Conservation (phyloP, 1,140 invertebrate species). For the Zaprionus ornatus region DNA sequence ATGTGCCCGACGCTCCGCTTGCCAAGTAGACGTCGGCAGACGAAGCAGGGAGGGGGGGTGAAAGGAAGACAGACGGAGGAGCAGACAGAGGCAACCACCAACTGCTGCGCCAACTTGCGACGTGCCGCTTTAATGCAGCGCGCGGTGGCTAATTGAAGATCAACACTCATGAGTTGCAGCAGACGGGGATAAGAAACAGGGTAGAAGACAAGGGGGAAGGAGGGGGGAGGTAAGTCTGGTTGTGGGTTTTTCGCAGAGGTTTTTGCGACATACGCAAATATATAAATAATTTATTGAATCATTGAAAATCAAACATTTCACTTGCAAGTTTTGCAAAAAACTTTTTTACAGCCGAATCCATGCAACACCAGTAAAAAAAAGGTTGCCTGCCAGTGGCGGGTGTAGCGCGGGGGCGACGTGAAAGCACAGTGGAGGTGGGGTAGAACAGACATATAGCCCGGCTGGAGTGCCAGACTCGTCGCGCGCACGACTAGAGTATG, state of each 20-base stretch:
- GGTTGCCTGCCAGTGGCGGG: background rate
- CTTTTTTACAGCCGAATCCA: conserved; percentile 10
- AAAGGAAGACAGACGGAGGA: background rate
- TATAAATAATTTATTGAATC: conserved; percentile 83
- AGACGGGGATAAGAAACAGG: background rate
- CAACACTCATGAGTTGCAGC: conserved; percentile 44
- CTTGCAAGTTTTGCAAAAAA: conserved; percentile 73
- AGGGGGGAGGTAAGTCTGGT: background rate
- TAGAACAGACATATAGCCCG: background rate
- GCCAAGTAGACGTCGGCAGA: conserved; percentile 60
- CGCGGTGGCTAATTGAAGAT: conserved; percentile 70
- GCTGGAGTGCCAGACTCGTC: conserved; percentile 15
- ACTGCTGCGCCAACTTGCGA: background rate
- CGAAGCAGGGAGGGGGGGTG: background rate
- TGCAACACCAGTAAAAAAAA: conserved; percentile 7
- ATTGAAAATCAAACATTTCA: conserved; percentile 83
- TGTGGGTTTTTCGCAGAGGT: background rate
- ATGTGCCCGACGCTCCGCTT: conserved; percentile 65
- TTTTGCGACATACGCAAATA: conserved; percentile 68
- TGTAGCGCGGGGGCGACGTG: no score
- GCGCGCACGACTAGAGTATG: conserved; percentile 15
- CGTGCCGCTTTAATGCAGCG: conserved; percentile 57
- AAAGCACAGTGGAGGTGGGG: no score
- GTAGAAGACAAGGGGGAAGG: background rate
- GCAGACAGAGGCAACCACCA: background rate